Base-by-base conservation (phyloP, 2,113 vertebrate genomes). In the Pteruthius melanotis region DNA sequence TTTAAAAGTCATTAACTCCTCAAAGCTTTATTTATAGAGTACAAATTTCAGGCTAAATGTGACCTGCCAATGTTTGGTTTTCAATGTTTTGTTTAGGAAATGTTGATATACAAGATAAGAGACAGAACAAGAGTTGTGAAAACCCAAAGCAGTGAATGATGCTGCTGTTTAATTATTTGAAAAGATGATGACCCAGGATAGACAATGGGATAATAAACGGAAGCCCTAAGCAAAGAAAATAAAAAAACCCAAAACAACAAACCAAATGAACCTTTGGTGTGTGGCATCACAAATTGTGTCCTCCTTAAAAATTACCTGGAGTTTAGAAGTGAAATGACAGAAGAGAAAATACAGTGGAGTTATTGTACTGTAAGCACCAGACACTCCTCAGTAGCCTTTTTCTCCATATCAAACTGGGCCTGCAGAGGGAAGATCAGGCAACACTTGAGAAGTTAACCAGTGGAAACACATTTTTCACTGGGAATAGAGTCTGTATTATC, bases 11-110 rank as follows among this genome's bases (percentile, higher is more conserved):
- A 12, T 83, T 39, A 76, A 31, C 27, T 82, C 50, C 57, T 89
- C 77, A 61, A 87, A 78, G 63, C n/a, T 79, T 90, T 91, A 75
- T 94, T 91, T 70, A 56, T 22, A 57, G 42, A 90, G 83, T 42
- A 49, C 47, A 66, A 24, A 61, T 37, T 93, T 83, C 68, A 88
- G 59, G 8, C n/a, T 65, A 45, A 59, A 21, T 44, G 18, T 33
- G 60, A 31, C 35, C 9, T 42, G 53, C 70, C 40, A 42, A 6
- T 70, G 31, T 87, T 87, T 78, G 49, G 0, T 68, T 92, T 88
- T 10, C 54, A 50, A 2, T 50, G 71, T 69, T 96, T 84, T 83
- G 9, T 64, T 96, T 90, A 69, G 78, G 65, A 59, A 66, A 21
- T 80, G 24, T 80, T 88, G 87, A 30, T 53, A 17, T 39, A 61